Evolutionary conservation across 1,140 invertebrate species (phyloP).

Genomic region (Planococcus citri): DNA sequence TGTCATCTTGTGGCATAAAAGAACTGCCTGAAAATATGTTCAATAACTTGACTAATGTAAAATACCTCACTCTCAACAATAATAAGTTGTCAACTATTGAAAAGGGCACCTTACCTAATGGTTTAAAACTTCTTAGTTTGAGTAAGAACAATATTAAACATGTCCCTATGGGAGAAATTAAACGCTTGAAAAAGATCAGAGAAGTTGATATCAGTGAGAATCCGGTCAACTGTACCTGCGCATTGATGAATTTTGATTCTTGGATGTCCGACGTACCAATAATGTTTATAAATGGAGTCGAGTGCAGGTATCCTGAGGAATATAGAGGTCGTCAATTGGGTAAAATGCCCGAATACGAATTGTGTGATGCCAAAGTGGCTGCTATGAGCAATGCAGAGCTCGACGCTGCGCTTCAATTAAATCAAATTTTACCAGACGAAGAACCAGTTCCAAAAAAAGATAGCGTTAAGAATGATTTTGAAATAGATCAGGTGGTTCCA

Average conservation of each 20-base stretch:
- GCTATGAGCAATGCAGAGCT: not conserved
- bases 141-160: constrained; percentile 28
- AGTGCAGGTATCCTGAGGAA: constrained; percentile 26
- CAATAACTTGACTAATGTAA: constrained; percentile 24
- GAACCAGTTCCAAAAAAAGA: not conserved
- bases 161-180: constrained; percentile 26
- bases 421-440: not conserved
- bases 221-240: constrained; percentile 29
- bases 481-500: not conserved
- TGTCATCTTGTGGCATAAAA: constrained; percentile 27
- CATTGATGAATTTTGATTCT: constrained; percentile 28
- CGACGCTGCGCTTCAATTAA: not conserved
- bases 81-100: constrained; percentile 27
- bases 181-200: constrained; percentile 24
- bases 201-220: constrained; percentile 28
- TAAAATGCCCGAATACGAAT: constrained; percentile 27
- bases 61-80: constrained; percentile 25
- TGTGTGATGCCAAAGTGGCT: constrained; percentile 26
- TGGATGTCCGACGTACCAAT: constrained; percentile 27
- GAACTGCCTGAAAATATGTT: constrained; percentile 25
- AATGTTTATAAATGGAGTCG: constrained; percentile 27
- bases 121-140: constrained; percentile 26
- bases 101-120: constrained; percentile 26
- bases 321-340: constrained; percentile 25
- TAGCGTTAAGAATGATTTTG: not conserved